Evolutionary conservation across 2,888 invertebrate species (phyloP).

Genomic region (Synergus itoensis): DNA sequence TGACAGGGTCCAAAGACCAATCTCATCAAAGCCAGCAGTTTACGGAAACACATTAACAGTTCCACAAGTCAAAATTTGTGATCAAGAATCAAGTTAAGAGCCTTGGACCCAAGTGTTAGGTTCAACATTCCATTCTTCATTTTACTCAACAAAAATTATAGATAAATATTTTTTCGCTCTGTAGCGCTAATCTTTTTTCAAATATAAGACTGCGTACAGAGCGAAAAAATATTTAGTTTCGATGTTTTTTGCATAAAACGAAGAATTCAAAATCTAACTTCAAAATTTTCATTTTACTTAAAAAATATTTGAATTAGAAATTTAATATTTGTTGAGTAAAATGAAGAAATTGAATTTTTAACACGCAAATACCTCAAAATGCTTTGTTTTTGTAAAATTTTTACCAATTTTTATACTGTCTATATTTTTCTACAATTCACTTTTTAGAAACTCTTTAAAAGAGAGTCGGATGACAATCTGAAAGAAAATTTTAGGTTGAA

Average conservation of each 20-base stretch:
- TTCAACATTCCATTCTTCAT: no score
- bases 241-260: no score
- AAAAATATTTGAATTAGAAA: no score
- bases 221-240: no score
- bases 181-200: no score
- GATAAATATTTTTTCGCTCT: no score
- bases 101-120: no score
- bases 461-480: neutral
- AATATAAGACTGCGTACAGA: no score
- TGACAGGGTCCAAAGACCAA: slow-evolving; percentile 57
- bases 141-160: no score
- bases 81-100: neutral
- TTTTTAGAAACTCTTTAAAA: neutral
- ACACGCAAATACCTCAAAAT: slow-evolving; percentile 28
- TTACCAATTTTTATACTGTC: neutral
- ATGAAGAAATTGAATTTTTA: no score
- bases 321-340: neutral
- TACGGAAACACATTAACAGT: slow-evolving; percentile 57
- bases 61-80: neutral
- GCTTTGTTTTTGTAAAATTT: neutral
- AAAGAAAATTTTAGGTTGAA: neutral
- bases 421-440: neutral
- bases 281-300: no score
- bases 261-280: no score
- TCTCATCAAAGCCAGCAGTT: slow-evolving; percentile 48